Base-by-base conservation (phyloP, 2,113 vertebrate species). In the Tragulus kanchil region DNA sequence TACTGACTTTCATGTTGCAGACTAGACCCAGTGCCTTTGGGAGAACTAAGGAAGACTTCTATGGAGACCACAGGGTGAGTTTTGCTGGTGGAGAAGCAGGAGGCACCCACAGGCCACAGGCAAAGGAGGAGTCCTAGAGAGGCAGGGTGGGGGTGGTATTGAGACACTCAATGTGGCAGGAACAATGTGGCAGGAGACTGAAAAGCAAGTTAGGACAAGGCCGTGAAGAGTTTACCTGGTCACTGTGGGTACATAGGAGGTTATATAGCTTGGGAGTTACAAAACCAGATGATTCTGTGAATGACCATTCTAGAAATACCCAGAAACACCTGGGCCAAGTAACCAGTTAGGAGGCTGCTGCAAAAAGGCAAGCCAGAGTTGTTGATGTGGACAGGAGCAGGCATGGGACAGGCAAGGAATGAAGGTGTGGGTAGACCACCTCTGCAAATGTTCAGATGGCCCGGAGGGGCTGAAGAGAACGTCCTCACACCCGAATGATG, bases 401-500 rank as follows among this genome's bases (percentile, higher is more conserved):
- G 83, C 56, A 19, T 5, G 56, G 3, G 7, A 25, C 59, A 8
- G 48, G n/a, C n/a, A 36, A 67, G 31, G 31, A 36, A 59, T 17
- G 25, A 58, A 56, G n/a, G 31, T 58, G 48, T 1, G 0, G 13
- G 17, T 25, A 36, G 48, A 48, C 1, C 3, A 21, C 28, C 50
- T 50, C 67, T 2, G 1, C 13, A 28, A 7, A 50, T 50, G 13
- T 7, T 21, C 0, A 0, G 45, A 77, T 21, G 45, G 42, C 3
- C 42, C 1, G 5, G 42, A 45, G 69, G 42, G 42, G 69, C 14
- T n/a, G 59, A 31, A n/a, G 54, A 21, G 28, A 69, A 26, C 52
- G 5, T 31, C 42, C 25, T 59, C 21, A 36, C 15, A 1, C 21
- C 28, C 42, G 52, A 52, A 16, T 6, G 3, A 73, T 73, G 36